These are phyloP conservation scores for Scrobipalpa atriplicella DNA, from an alignment of 2,888 invertebrate genomes.

Conservation along the genomic window DNA sequence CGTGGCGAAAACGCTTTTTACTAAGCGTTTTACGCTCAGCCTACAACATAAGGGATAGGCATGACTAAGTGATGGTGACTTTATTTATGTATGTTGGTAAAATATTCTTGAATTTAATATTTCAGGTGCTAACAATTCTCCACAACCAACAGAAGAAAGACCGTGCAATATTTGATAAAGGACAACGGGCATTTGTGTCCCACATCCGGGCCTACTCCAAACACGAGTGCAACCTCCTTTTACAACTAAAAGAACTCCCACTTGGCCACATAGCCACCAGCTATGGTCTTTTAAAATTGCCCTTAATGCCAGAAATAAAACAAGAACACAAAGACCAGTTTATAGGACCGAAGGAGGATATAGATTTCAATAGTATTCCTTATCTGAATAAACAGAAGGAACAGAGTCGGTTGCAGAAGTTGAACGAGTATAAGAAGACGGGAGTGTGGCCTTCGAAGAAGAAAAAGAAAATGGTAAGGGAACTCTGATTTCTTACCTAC, in stretches of 20 bases:
- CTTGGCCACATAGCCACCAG: slow-evolving; percentile 90
- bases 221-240: slow-evolving; percentile 96
- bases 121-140: slow-evolving; percentile 80
- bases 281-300: slow-evolving; percentile 95
- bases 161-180: slow-evolving; percentile 92
- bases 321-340: slow-evolving; percentile 80
- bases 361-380: slow-evolving; percentile 89
- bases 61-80: no score
- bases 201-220: slow-evolving; percentile 96
- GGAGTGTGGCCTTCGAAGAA: slow-evolving; percentile 88
- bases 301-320: slow-evolving; percentile 97
- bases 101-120: slow-evolving; percentile 17
- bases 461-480: slow-evolving; percentile 76
- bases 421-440: slow-evolving; percentile 87
- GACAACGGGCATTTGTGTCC: slow-evolving; percentile 96
- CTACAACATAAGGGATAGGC: no score
- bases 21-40: no score
- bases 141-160: slow-evolving; percentile 87
- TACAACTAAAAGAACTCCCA: slow-evolving; percentile 94
- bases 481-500: no score
- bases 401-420: slow-evolving; percentile 86
- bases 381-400: slow-evolving; percentile 93
- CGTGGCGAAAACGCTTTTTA: no score
- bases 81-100: not conserved
- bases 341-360: slow-evolving; percentile 73